A percentile compares a stretch with the other conserved stretches of the same genome.
Conservation (phyloP, 2,797 vertebrate genomes). For the Enteromius anoplus region DNA sequence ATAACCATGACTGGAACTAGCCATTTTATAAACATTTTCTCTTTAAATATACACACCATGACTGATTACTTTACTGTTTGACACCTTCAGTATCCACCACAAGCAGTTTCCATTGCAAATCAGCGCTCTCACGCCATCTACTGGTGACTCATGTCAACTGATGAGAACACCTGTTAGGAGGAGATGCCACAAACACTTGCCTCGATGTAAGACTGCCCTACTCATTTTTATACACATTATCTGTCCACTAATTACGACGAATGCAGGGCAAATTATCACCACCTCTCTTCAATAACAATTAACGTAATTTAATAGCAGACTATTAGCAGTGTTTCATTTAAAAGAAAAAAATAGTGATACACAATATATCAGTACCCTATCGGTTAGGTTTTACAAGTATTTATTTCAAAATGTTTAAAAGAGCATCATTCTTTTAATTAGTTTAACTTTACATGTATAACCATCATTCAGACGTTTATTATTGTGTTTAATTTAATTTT, state of each 20-base stretch:
- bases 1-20: not conserved
- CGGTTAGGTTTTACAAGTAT: not conserved
- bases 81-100: not conserved
- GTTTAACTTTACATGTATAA: not conserved
- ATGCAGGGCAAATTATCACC: not conserved
- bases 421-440: too few species aligned
- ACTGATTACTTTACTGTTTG: not conserved
- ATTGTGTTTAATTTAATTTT: too few species aligned
- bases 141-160: constrained; percentile 15
- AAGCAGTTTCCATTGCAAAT: not conserved
- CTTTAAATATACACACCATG: not conserved
- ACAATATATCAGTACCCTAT: not conserved
- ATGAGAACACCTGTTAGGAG: not conserved
- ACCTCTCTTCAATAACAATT: not conserved
- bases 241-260: too few species aligned
- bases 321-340: not conserved
- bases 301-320: not conserved
- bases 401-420: not conserved
- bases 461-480: not conserved
- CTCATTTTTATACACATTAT: not conserved
- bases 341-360: not conserved
- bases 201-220: not conserved
- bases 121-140: constrained; percentile 43
- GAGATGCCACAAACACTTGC: not conserved
- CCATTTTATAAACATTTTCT: not conserved